Conservation (phyloP, 2,113 vertebrate genomes). For the Ochotona curzoniae region DNA sequence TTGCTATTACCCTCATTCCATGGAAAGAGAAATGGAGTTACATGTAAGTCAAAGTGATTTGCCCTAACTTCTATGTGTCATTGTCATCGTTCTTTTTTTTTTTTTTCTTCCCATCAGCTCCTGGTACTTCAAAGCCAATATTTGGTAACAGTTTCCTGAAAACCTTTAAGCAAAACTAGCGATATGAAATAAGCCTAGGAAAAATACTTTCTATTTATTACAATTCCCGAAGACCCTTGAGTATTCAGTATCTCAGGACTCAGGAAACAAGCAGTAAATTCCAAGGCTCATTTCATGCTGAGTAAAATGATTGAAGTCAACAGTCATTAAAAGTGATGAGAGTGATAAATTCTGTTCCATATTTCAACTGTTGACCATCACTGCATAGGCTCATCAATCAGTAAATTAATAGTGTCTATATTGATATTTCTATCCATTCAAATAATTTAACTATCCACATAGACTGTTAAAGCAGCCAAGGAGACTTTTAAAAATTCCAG, state of each 20-base stretch:
- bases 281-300: conserved; percentile 71
- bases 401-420: conserved; percentile 58
- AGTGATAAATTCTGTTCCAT: conserved; percentile 64
- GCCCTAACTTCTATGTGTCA: conserved; percentile 56
- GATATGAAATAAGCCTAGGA: conserved; percentile 73
- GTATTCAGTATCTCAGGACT: conserved; percentile 62
- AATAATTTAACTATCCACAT: conserved; percentile 39
- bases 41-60: conserved; percentile 62
- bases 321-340: conserved; percentile 76
- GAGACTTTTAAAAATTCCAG: background rate
- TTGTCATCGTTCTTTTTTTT: conserved; percentile 40
- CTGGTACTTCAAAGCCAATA: conserved; percentile 72
- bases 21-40: conserved; percentile 55
- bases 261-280: conserved; percentile 71
- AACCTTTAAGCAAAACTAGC: conserved; percentile 76
- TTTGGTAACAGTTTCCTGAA: conserved; percentile 72
- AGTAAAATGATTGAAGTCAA: conserved; percentile 76
- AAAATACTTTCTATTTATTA: conserved; percentile 78
- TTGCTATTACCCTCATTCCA: conserved; percentile 45
- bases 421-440: conserved; percentile 58
- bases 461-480: background rate
- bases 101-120: conserved; percentile 39
- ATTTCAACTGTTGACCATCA: conserved; percentile 66
- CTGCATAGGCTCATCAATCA: conserved; percentile 63
- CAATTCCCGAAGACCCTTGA: conserved; percentile 62